Evolutionary conservation across 2,797 vertebrate genomes (phyloP).

Genomic region (Hippocampus kuda): DNA sequence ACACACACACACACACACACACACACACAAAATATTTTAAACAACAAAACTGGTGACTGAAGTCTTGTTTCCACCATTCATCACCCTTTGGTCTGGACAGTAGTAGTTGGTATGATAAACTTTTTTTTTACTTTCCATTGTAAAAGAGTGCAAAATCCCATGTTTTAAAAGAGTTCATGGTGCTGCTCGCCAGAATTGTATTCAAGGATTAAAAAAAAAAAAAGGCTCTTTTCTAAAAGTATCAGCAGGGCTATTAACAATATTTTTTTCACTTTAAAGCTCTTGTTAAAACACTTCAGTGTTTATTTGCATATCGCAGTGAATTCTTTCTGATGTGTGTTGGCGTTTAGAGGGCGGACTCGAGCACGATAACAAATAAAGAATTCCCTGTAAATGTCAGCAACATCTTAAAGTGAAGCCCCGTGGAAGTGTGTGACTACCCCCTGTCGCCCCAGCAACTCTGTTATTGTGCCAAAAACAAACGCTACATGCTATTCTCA

Average conservation of each 20-base stretch:
- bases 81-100: too few relatives aligned
- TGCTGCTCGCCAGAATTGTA: not conserved
- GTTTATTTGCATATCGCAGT: not conserved
- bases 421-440: slow-evolving; percentile 41
- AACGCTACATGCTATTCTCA: slow-evolving; percentile 38
- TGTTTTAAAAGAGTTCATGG: not conserved
- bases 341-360: not conserved
- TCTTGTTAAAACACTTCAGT: not conserved
- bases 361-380: not conserved
- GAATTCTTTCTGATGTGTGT: not conserved
- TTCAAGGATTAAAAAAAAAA: not conserved
- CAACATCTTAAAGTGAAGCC: slow-evolving; percentile 12
- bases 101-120: too few relatives aligned
- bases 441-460: slow-evolving; percentile 26
- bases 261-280: not conserved
- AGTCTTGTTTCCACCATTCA: too few relatives aligned
- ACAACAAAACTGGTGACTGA: too few relatives aligned
- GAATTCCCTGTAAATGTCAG: not conserved
- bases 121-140: too few relatives aligned
- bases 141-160: too few relatives aligned
- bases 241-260: not conserved
- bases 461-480: slow-evolving; percentile 39
- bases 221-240: not conserved
- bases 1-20: too few relatives aligned
- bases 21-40: too few relatives aligned